Base-by-base conservation (phyloP, 2,113 vertebrate genomes). In the Narcine bancroftii region DNA sequence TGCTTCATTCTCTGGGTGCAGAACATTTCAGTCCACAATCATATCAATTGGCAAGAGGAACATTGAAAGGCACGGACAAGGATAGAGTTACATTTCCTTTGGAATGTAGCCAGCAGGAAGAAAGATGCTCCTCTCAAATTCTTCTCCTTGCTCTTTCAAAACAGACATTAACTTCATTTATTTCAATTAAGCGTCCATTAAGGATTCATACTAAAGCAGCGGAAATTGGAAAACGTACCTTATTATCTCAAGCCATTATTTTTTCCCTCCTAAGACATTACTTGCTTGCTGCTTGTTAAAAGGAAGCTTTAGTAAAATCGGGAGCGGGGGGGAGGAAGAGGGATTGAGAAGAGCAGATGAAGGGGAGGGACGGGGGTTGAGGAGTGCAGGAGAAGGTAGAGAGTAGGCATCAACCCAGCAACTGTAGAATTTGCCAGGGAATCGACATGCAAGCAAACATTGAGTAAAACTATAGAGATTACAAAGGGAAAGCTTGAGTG, bases 111-210 rank as follows among this genome's bases (percentile, higher is more conserved):
- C 81, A 87, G 33, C 15, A 63, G 33, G 33, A 87, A 87, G 81
- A 60, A 36, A 53, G 45, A 21, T 87, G 81, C 33, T 60, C 15
- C 17, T 60, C 53, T 21, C 1, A n/a, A 87, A 19, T 87, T 60
- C 53, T 17, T 60, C 33, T 33, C 47, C 2, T 45, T 50, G 45
- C 53, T 21, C 56, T 87, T 87, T 56, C 56, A 63, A 87, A n/a
- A 6, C 33, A 87, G 53, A 33, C 81, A 87, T 60, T 87, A 60
- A 60, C 50, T 33, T 17, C 53, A 63, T 36, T 63, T 87, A 87
- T 87, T 87, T 87, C 53, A 87, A 63, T 87, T 87, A 63, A 19
- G 6, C 15, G 7, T 87, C 33, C 81, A 87, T 87, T 87, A 36
- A 87, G 17, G n/a, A 87, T 60, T 36, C 81, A 63, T 50, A 13